Percentiles rank a stretch among this genome's conserved stretches.
These are phyloP conservation scores for Marisa cornuarietis DNA, from an alignment of 1,140 invertebrate species.

Conservation along the genomic window DNA sequence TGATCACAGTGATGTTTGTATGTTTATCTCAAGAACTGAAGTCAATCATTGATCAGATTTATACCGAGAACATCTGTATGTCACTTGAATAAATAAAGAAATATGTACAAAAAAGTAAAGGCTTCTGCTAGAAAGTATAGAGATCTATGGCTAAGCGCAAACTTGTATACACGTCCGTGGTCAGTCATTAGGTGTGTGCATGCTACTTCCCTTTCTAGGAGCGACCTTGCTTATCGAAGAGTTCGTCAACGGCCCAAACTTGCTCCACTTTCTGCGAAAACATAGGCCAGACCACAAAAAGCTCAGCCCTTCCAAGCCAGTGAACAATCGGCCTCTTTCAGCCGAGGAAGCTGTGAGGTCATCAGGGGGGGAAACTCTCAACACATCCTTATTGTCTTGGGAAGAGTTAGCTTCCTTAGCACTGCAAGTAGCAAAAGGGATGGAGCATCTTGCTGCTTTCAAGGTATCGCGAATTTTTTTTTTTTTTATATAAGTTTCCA, in stretches of 20 bases:
- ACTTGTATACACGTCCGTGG: no score
- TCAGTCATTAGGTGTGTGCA: no score
- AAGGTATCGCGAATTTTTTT: slow-evolving; percentile 22
- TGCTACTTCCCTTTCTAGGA: neutral
- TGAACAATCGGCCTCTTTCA: neutral
- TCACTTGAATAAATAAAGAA: no score
- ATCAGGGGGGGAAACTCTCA: slow-evolving; percentile 13
- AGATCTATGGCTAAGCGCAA: no score
- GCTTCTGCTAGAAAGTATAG: no score
- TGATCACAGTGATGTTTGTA: no score
- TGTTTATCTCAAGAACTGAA: no score
- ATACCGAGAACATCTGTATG: neutral
- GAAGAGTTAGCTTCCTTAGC: slow-evolving; percentile 43
- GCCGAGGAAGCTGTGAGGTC: no score
- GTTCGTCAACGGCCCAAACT: slow-evolving; percentile 43
- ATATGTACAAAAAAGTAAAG: no score
- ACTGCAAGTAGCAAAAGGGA: slow-evolving; percentile 43
- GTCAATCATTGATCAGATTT: no score
- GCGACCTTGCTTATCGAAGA: slow-evolving; percentile 40
- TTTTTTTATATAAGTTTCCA: no score
- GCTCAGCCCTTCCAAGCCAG: neutral
- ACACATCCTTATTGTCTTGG: slow-evolving; percentile 19
- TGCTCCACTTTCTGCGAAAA: slow-evolving; percentile 41
- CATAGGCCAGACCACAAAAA: slow-evolving; percentile 15
- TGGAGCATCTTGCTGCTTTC: slow-evolving; percentile 38